These are phyloP conservation scores for Drosophila seguyi DNA, from an alignment of 1,140 invertebrate genomes.

Conservation along the genomic window DNA sequence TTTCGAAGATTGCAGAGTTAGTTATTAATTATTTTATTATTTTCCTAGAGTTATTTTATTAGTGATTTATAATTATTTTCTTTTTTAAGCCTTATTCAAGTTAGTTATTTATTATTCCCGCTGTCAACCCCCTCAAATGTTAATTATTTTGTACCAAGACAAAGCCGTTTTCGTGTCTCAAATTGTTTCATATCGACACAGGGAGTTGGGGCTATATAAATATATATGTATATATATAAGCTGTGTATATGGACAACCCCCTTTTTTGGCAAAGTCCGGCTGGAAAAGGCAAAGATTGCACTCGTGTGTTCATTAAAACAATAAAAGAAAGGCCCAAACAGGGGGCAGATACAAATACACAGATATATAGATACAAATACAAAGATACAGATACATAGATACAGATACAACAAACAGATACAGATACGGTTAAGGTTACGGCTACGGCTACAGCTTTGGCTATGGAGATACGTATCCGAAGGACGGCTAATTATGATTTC, in stretches of 20 bases:
- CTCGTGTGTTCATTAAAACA: conserved; percentile 81
- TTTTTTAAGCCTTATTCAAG: neutral
- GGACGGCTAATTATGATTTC: conserved; percentile 78
- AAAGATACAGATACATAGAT: neutral
- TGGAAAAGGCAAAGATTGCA: conserved; percentile 49
- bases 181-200: conserved; percentile 55
- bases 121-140: neutral
- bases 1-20: neutral
- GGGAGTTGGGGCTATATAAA: conserved; percentile 21
- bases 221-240: neutral
- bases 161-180: conserved; percentile 4
- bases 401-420: conserved; percentile 5
- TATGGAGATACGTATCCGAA: conserved; percentile 37
- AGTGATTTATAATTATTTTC: neutral
- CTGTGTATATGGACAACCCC: neutral
- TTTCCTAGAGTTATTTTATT: neutral
- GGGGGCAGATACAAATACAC: neutral
- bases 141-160: neutral
- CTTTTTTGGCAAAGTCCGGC: neutral
- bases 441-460: neutral
- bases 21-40: neutral
- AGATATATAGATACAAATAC: neutral
- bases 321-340: conserved; percentile 70
- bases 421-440: conserved; percentile 5
- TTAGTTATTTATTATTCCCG: neutral